Evolutionary conservation across 2,113 vertebrate genomes (phyloP).

Genomic region (Cryptotis parvus): DNA sequence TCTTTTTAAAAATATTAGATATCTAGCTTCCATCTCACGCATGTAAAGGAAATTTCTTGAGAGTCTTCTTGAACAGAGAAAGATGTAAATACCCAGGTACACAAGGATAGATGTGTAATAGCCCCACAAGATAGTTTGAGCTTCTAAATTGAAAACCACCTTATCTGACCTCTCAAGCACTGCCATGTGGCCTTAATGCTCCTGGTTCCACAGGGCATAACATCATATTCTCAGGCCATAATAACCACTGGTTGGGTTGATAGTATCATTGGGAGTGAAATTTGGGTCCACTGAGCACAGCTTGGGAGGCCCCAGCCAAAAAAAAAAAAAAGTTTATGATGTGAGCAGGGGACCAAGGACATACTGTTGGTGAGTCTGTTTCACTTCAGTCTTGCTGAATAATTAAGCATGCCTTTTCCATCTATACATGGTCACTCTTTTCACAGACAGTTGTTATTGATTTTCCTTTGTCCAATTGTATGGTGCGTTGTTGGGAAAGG

Average conservation of each 20-base stretch:
- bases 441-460: background rate
- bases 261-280: too few relatives aligned
- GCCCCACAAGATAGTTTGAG: background rate
- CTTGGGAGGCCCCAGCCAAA: too few relatives aligned
- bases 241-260: too few relatives aligned
- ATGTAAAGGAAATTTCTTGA: background rate
- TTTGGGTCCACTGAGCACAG: too few relatives aligned
- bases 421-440: background rate
- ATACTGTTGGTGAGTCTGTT: background rate
- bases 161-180: too few relatives aligned
- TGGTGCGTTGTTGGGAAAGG: background rate
- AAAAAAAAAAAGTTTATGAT: too few relatives aligned
- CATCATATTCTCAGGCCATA: too few relatives aligned
- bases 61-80: background rate
- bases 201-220: too few relatives aligned
- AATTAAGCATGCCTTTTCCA: constrained; percentile 6
- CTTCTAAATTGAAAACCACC: background rate
- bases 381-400: constrained; percentile 4
- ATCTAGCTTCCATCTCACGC: background rate
- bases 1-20: background rate
- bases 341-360: background rate
- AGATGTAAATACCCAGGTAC: too few relatives aligned
- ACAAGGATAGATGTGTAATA: too few relatives aligned
- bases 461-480: background rate
- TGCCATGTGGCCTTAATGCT: too few relatives aligned